These are phyloP conservation scores for Mactromeris polynyma DNA, from an alignment of 2,888 invertebrate species.

Conservation along the genomic window DNA sequence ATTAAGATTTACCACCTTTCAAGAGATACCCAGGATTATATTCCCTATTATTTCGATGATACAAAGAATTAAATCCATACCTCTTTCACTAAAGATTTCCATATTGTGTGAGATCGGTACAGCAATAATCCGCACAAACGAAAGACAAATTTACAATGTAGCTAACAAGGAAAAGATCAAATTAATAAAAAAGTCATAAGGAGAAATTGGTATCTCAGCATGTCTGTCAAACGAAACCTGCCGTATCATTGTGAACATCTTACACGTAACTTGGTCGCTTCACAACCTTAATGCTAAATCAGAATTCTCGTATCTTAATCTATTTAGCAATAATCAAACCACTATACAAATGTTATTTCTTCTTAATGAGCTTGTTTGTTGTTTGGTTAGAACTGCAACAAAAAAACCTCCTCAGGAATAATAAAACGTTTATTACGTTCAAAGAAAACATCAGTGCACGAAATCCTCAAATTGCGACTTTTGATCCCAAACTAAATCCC, in stretches of 20 bases:
- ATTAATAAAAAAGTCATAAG: conserved; percentile 18
- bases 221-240: conserved; percentile 23
- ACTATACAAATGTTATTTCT: neutral
- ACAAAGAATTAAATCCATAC: neutral
- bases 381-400: neutral
- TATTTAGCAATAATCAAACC: conserved; percentile 11
- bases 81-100: neutral
- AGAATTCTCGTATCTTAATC: conserved; percentile 18
- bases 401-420: neutral
- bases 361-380: conserved; percentile 13
- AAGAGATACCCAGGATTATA: neutral
- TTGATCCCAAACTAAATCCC: neutral
- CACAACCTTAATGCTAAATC: neutral
- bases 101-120: neutral
- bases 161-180: neutral
- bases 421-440: neutral
- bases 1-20: neutral
- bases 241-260: conserved; percentile 23
- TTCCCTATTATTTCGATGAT: neutral
- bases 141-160: neutral
- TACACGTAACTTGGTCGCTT: conserved; percentile 8
- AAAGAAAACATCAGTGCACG: neutral
- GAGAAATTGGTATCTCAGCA: conserved; percentile 32
- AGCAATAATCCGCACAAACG: neutral
- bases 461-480: neutral